Percentiles rank a stretch among this genome's conserved stretches.
These are phyloP conservation scores for Euphonia xanthogaster DNA, from an alignment of 2,797 vertebrate genomes.

Conservation along the genomic window DNA sequence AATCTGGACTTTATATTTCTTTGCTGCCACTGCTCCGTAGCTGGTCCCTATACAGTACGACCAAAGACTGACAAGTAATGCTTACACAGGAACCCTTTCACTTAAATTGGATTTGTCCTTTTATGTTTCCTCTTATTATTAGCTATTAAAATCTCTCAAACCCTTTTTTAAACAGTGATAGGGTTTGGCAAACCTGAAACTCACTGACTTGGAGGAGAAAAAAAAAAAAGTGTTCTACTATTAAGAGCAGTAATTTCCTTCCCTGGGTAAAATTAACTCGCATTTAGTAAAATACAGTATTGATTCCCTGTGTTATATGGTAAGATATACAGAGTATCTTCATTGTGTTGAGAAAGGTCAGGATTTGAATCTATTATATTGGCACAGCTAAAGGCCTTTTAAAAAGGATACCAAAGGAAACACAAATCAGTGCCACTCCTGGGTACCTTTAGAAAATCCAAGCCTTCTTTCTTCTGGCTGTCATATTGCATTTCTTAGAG, in stretches of 20 bases:
- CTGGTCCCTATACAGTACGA: slow-evolving; percentile 87
- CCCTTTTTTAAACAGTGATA: slow-evolving; percentile 74
- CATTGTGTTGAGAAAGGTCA: slow-evolving; percentile 62
- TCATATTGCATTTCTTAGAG: slow-evolving; percentile 48
- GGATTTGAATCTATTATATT: slow-evolving; percentile 39
- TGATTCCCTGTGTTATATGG: slow-evolving; percentile 61
- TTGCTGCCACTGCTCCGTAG: slow-evolving; percentile 85
- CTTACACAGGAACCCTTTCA: slow-evolving; percentile 82
- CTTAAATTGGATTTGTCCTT: slow-evolving; percentile 81
- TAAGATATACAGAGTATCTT: slow-evolving; percentile 59
- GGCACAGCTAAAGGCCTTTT: slow-evolving; percentile 51
- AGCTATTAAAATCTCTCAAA: slow-evolving; percentile 87
- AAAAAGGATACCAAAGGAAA: slow-evolving; percentile 13
- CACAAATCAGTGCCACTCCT: slow-evolving; percentile 11
- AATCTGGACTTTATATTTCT: slow-evolving; percentile 99
- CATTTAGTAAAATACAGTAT: slow-evolving; percentile 74
- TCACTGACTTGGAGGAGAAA: not conserved
- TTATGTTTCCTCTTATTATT: slow-evolving; percentile 84
- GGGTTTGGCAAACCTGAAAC: slow-evolving; percentile 61
- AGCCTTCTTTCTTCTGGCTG: not conserved
- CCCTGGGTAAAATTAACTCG: slow-evolving; percentile 66
- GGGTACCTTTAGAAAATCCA: slow-evolving; percentile 16
- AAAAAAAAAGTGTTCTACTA: not conserved
- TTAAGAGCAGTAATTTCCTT: slow-evolving; percentile 56
- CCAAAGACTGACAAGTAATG: slow-evolving; percentile 92